Evolutionary conservation across 2,797 vertebrate genomes (phyloP), one percentile per base, ranked within the genome.

Genomic region (Sphaeramia orbicularis): DNA sequence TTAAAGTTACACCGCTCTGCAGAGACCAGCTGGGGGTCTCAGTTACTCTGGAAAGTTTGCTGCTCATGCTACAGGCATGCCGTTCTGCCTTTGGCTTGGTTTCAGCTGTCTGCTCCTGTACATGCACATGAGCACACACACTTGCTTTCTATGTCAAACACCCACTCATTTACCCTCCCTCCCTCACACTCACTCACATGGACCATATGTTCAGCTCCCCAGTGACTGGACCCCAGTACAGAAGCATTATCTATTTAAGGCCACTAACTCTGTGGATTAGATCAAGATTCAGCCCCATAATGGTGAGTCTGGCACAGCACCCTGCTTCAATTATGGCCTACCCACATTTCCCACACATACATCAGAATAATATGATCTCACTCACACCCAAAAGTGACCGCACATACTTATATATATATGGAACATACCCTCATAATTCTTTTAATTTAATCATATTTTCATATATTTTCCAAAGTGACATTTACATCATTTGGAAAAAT

Each of bases 201-300:
- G 40, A 57, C 72, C 82, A 83, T 78, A 85, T 85, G 81, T 71
- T 72, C 40, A 16, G 36, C 59, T 76, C 81, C 73, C 62, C 54
- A 42, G 82, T 61, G 85, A 78, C 76, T 35, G 65, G 69, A 87
- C 78, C 69, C 78, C 69, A 21, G 70, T 64, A 71, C 81, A 56
- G 80, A 74, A 78, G 76, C 78, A 68, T 90, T 85, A 87, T 86
- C 86, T 85, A 80, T 92, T 87, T 89, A 87, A 86, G 86, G 80
- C 77, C 74, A 80, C 85, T 89, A 91, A 90, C 80, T 84, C 86
- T 77, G 58, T 0, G 36, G 87, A 90, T 92, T 91, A 89, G 81
- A 85, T 74, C 62, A 58, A 80, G 76, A 91, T 83, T 82, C 71
- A 36, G 81, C 15, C 62, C 62, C 63, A 62, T 92, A 91, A 91